phyloP scores from a whole-genome alignment of 2,797 vertebrate species.

The Phrynocephalus forsythii region DNA sequence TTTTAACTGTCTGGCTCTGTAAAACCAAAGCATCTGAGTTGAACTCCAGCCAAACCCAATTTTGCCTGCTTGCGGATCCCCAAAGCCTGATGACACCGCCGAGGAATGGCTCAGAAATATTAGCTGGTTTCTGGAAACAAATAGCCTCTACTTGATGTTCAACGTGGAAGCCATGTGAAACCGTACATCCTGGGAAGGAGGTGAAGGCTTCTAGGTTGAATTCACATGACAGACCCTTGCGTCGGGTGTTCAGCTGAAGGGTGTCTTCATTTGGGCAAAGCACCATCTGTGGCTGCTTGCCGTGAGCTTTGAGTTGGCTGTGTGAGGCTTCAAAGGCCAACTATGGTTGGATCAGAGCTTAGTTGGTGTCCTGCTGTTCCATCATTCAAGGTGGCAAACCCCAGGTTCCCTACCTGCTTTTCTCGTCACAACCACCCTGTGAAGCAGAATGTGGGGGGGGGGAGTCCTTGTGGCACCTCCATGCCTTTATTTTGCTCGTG shows the following conservation, averaged over 20 bases:
- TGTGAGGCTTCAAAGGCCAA: not conserved
- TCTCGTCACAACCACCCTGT: too few species aligned
- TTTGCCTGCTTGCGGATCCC: constrained; percentile 53
- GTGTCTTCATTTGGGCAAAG: not conserved
- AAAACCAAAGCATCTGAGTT: constrained; percentile 44
- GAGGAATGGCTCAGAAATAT: not conserved
- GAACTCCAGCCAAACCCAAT: constrained; percentile 29
- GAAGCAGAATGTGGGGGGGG: too few species aligned
- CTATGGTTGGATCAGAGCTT: not conserved
- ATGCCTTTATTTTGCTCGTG: too few species aligned
- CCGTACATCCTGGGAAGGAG: not conserved
- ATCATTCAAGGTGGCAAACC: too few species aligned
- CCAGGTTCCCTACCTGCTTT: too few species aligned
- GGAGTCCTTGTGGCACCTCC: too few species aligned
- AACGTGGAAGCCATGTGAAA: not conserved
- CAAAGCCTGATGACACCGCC: not conserved
- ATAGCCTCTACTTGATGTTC: constrained; percentile 23
- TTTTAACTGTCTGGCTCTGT: constrained; percentile 39
- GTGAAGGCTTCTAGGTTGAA: not conserved
- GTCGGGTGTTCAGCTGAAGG: not conserved
- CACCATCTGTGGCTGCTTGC: not conserved
- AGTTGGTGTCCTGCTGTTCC: not conserved
- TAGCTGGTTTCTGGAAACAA: constrained; percentile 21
- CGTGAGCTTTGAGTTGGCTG: not conserved
- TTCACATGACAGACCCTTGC: not conserved